Base-by-base conservation (phyloP, 2,888 invertebrate genomes). In the Amorpha juglandis region DNA sequence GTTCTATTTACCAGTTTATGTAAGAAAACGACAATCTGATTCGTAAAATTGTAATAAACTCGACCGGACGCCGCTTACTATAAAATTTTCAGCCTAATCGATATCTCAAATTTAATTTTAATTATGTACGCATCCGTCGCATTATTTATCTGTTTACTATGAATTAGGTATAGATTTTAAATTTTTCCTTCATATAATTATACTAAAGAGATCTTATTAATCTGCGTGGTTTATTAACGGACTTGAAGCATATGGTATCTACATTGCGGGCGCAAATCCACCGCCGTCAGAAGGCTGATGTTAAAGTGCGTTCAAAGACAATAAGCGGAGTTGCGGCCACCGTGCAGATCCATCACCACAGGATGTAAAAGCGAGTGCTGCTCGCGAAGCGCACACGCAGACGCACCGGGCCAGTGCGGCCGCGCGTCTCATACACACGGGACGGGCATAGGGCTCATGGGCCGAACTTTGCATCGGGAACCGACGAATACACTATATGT, bases 1-100 rank as follows among this genome's bases (percentile, higher is more conserved):
- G 6, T 58, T 58, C 8, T 42, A 58, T 19, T 7, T 55, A 2
- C 19, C 38, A 42, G 12, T 45, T 8, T 45, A 19, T 11, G n/a
- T 4, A 48, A 16, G 6, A 38, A 14, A 33, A 16, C 38, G 35
- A 55, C 9, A 16, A 35, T 16, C 12, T 64, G 55, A 65, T 51
- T n/a, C 48, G 50, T 16, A 55, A 14, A 33, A 51, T 45, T 63
- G 16, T 66, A 64, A 65, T 68, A 68, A 68, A 27, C 82, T 86
- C 86, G 81, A 88, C 91, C 89, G 89, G 91, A 92, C 92, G 92
- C 92, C 92, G 92, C 92, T 91, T 88, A 79, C 63, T 68, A 69
- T 69, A 70, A 69, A 68, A 71, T 67, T 66, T 50, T 62, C 47
- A 71, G 35, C 19, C 53, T 66, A 55, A 63, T 70, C 63, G 62